Evolutionary conservation across 2,113 vertebrate genomes (phyloP).

Genomic region (Dermatemys mawii): DNA sequence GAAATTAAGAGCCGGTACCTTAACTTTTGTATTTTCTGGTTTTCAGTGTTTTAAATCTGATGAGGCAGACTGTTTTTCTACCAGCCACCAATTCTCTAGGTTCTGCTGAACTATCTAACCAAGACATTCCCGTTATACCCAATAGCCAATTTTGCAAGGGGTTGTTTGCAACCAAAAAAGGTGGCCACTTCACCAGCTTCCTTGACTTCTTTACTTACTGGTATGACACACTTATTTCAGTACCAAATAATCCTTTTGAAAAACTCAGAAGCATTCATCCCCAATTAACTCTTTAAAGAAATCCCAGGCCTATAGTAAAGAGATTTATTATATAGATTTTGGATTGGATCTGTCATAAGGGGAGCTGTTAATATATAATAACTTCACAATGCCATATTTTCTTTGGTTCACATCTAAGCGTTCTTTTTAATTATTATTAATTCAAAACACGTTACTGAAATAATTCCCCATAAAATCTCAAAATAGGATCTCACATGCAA

Average conservation of each 20-base stretch:
- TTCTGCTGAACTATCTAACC: too few relatives aligned
- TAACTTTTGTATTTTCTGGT: neutral
- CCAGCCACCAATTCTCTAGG: too few relatives aligned
- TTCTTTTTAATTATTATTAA: constrained; percentile 25
- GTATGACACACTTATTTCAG: neutral
- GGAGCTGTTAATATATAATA: neutral
- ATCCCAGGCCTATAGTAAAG: neutral
- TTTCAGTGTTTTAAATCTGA: neutral
- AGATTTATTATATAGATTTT: neutral
- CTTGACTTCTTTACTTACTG: neutral
- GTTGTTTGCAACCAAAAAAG: neutral
- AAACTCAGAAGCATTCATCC: neutral
- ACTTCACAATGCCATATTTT: neutral
- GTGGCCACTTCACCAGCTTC: neutral
- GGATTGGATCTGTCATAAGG: neutral
- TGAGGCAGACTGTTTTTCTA: too few relatives aligned
- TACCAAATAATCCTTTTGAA: neutral
- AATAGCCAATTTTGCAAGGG: too few relatives aligned
- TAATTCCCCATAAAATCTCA: constrained; percentile 71
- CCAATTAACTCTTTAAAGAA: neutral
- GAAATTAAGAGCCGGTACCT: neutral
- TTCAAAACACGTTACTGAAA: constrained; percentile 68
- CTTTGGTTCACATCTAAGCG: neutral
- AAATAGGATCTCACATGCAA: constrained; percentile 58
- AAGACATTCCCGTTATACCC: too few relatives aligned